These are phyloP conservation scores for Dasyornis broadbenti DNA, from an alignment of 2,113 vertebrate genomes.

Conservation along the genomic window DNA sequence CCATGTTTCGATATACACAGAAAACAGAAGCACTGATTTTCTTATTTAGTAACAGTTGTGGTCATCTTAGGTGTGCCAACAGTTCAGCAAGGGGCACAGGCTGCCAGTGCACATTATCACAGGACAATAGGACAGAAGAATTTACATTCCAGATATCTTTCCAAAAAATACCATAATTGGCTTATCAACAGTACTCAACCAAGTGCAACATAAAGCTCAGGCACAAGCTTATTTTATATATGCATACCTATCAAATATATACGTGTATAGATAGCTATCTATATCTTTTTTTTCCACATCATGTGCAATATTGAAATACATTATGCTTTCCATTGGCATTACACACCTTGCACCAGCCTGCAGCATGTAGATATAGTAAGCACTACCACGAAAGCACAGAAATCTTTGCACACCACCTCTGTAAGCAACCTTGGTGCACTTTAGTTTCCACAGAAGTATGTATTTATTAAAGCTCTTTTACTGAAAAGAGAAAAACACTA, in stretches of 20 bases:
- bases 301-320: background rate
- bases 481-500: slow-evolving; percentile 19
- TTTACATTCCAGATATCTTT: slow-evolving; percentile 31
- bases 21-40: background rate
- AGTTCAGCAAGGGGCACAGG: slow-evolving; percentile 18
- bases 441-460: slow-evolving; percentile 24
- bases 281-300: background rate
- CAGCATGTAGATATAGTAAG: background rate
- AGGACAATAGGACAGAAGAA: slow-evolving; percentile 29
- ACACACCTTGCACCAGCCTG: slow-evolving; percentile 12
- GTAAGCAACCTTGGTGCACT: background rate
- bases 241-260: background rate
- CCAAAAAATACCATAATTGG: slow-evolving; percentile 45
- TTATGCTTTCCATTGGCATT: slow-evolving; percentile 16
- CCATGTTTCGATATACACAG: background rate
- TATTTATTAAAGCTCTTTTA: slow-evolving; percentile 43
- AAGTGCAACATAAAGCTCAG: slow-evolving; percentile 34
- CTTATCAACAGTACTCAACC: slow-evolving; percentile 51
- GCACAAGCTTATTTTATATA: background rate
- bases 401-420: background rate
- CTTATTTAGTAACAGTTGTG: slow-evolving; percentile 7
- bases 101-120: slow-evolving; percentile 19
- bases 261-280: background rate
- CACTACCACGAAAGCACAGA: background rate
- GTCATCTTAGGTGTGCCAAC: background rate